Conservation (phyloP, 2,113 vertebrate species). For the Nycticebus coucang region DNA sequence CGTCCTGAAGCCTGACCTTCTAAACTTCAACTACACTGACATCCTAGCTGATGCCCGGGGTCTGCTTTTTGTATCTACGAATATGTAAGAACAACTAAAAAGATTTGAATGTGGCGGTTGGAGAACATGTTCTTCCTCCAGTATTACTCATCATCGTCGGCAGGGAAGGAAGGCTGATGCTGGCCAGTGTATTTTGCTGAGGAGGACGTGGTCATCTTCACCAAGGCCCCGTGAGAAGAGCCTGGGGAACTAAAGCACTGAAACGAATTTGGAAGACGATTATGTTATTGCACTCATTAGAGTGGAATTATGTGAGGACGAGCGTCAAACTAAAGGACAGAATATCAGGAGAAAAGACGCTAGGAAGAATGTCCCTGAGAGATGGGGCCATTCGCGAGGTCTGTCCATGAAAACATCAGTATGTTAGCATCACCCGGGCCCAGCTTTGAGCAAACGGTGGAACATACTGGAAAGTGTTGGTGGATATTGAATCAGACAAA, state of each 20-base stretch:
- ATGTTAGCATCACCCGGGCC: background rate
- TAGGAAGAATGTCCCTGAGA: background rate
- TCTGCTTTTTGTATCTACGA: background rate
- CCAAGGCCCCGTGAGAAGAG: background rate
- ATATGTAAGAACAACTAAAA: background rate
- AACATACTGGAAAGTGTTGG: background rate
- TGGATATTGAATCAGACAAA: background rate
- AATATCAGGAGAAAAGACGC: background rate
- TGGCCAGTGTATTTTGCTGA: background rate
- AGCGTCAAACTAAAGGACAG: background rate
- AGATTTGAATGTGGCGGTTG: background rate
- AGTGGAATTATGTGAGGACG: background rate
- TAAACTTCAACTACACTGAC: background rate
- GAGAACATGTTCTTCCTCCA: background rate
- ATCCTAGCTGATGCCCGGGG: background rate
- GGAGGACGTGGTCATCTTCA: background rate
- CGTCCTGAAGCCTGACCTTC: background rate
- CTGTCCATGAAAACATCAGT: background rate
- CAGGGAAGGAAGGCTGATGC: background rate
- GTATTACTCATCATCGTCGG: background rate
- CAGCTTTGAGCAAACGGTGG: background rate
- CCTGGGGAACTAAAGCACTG: background rate
- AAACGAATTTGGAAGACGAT: slow-evolving; percentile 4
- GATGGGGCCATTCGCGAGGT: background rate
- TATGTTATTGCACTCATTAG: slow-evolving; percentile 15